Percentiles rank a stretch among this genome's conserved stretches.
These are phyloP conservation scores for Podarcis lilfordi DNA, from an alignment of 2,797 vertebrate species.

Conservation along the genomic window DNA sequence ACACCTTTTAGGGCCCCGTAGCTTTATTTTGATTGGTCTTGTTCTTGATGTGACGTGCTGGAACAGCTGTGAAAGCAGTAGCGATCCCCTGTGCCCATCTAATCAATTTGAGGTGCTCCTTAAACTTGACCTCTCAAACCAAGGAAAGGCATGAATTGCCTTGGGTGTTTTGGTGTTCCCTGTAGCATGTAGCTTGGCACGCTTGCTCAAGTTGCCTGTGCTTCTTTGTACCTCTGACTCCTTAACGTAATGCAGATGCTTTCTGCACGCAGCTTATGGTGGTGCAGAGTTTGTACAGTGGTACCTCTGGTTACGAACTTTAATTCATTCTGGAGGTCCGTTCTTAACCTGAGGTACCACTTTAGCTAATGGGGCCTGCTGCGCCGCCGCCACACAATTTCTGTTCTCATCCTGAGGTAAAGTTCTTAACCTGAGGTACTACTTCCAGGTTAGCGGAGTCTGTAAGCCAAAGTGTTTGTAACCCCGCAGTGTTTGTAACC, in stretches of 20 bases:
- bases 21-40: neutral
- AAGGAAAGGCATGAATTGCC: constrained; percentile 21
- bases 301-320: no score
- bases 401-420: no score
- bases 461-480: no score
- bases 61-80: constrained; percentile 39
- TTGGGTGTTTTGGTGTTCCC: neutral
- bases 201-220: neutral
- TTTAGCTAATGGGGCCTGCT: neutral
- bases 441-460: no score
- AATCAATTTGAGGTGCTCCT: constrained; percentile 21
- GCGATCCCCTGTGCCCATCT: neutral
- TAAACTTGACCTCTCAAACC: constrained; percentile 3
- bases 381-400: accelerated
- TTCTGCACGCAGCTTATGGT: neutral
- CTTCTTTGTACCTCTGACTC: neutral
- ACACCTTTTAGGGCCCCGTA: neutral
- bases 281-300: neutral
- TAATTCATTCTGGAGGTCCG: no score
- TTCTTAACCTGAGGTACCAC: no score
- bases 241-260: neutral
- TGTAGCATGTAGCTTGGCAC: neutral
- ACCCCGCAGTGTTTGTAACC: no score
- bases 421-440: no score
- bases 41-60: constrained; percentile 22